Percentiles rank a stretch among this genome's conserved stretches.
Evolutionary conservation across 2,888 invertebrate genomes (phyloP).

Genomic region (Apamea crenata): DNA sequence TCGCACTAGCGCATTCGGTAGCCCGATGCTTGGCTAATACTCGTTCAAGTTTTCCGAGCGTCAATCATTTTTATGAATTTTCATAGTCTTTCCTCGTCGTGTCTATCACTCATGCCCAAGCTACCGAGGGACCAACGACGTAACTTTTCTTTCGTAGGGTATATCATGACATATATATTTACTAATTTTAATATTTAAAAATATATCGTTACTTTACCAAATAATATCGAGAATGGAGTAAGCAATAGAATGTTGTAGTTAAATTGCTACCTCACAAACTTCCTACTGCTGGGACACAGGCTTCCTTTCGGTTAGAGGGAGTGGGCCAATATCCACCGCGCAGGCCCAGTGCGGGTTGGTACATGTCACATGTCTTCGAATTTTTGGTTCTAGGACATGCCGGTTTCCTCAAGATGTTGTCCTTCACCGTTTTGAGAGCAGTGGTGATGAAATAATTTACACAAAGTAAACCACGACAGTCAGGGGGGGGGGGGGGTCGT

Average conservation of each 20-base stretch:
- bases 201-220: background rate
- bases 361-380: too few relatives aligned
- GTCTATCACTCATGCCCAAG: conserved; percentile 32
- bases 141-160: conserved; percentile 12
- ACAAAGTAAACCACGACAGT: too few relatives aligned
- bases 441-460: too few relatives aligned
- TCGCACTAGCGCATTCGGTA: background rate
- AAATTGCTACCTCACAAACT: background rate
- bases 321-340: too few relatives aligned
- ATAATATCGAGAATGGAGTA: background rate
- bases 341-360: too few relatives aligned
- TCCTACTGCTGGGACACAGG: too few relatives aligned
- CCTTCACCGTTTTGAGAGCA: too few relatives aligned
- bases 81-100: conserved; percentile 42
- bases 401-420: too few relatives aligned
- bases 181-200: background rate
- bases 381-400: too few relatives aligned
- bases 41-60: background rate
- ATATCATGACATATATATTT: conserved; percentile 1
- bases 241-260: background rate
- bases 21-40: conserved; percentile 1
- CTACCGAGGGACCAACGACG: background rate
- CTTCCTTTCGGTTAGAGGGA: too few relatives aligned
- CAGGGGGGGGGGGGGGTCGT: too few relatives aligned
- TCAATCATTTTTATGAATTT: conserved; percentile 39